Evolutionary conservation across 1,140 invertebrate genomes (phyloP), one percentile per base, ranked within the genome.

Genomic region (Saccostrea cuccullata): DNA sequence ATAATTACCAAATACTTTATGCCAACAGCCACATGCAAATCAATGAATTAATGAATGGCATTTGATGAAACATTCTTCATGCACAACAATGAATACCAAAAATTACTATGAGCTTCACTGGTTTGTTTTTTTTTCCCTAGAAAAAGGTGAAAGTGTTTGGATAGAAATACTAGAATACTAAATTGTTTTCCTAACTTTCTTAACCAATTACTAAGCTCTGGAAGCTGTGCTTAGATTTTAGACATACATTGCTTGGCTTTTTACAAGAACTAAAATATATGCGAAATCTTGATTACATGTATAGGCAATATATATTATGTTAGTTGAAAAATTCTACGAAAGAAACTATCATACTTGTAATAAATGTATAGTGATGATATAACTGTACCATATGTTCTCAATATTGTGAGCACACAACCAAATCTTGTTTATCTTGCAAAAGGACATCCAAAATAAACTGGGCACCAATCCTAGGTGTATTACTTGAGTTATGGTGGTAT

Each of bases 11-110:
- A 77, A 15, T 26, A 77, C 13, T 30, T 77, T 77, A 77, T 77
- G 70, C 70, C 2, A 77, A 11, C 23, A 13, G 70, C 70, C 47
- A 36, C 70, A 77, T 77, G 70, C 70, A 77, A 77, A 77, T 77
- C 12, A 77, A 67, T 15, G 11, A 30, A 77, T 77, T 77, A 36
- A 30, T 15, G 58, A 64, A 64, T 64, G 17, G 15, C 58, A 64
- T 47, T 47, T 64, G 15, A 64, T 64, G 58, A 20, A 17, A 64
- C n/a, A n/a, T 64, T 64, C 58, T 20, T 36, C 30, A 36, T 17
- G n/a, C 58, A 64, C n/a, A 64, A 64, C 17, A 64, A 64, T 64
- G n/a, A 64, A 64, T 64, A n/a, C n/a, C 17, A 64, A 17, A 64
- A 17, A 20, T 17, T 17, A 64, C 2, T 15, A 64, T 64, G 15